These are phyloP conservation scores for Empis stercorea DNA, from an alignment of 2,888 invertebrate species.

Conservation along the genomic window DNA sequence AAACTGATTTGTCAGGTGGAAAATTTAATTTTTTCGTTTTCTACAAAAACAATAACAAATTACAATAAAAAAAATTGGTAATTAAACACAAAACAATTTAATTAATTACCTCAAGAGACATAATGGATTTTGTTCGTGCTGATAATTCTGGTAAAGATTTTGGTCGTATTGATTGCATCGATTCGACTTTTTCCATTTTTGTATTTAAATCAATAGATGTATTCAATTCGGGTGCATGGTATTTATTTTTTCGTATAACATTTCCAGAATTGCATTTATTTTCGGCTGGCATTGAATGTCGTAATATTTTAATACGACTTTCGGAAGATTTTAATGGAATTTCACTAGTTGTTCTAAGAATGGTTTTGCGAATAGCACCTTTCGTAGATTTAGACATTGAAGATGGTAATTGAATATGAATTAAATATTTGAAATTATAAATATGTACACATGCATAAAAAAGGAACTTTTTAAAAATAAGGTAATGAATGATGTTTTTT, in stretches of 20 bases:
- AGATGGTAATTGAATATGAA: no score
- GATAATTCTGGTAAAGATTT: slow-evolving; percentile 12
- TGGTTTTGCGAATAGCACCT: no score
- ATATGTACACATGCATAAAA: no score
- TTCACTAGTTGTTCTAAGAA: no score
- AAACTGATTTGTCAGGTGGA: slow-evolving; percentile 17
- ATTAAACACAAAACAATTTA: neutral
- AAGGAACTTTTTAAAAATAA: no score
- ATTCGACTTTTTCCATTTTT: slow-evolving; percentile 15
- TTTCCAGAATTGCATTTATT: no score
- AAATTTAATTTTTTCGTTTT: slow-evolving; percentile 27
- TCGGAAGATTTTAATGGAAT: no score
- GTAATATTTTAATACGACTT: no score
- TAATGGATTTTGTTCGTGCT: slow-evolving; percentile 18
- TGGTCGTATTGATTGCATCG: slow-evolving; percentile 5
- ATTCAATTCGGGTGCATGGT: slow-evolving; percentile 20
- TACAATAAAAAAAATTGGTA: neutral
- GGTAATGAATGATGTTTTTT: no score
- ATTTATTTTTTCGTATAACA: slow-evolving; percentile 2
- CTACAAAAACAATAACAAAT: slow-evolving; percentile 12
- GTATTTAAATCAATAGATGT: slow-evolving; percentile 16
- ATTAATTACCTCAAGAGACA: slow-evolving; percentile 22
- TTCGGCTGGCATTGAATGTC: no score
- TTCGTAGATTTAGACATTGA: no score
- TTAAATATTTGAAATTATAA: no score